Base-by-base conservation (phyloP, 2,888 invertebrate species). In the Xestia rhomboidea region DNA sequence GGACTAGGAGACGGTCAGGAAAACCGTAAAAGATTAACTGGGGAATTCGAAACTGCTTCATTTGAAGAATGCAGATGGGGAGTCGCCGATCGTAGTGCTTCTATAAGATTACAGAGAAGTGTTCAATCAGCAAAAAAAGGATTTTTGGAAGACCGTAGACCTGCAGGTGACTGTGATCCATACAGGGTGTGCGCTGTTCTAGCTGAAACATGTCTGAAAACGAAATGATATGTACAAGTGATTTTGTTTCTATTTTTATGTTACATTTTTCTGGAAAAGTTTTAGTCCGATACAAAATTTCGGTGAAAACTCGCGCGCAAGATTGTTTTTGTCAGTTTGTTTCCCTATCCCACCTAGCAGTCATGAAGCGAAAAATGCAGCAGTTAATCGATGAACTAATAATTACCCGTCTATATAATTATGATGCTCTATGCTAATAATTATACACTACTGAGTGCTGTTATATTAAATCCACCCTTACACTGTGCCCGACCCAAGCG, bases 121-220 rank as follows among this genome's bases (percentile, higher is more conserved):
- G 99, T 99, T 74, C 98, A 98, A 62, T 98, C 98, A 86, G 98
- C 98, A 46, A 98, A 98, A 89, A 98, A 98, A 93, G 99, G 99
- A 2, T 99, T 99, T 93, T 97, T 99, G 86, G 99, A 99, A 96
- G 99, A 99, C 95, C 97, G 99, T 83, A 97, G 99, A 91, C 99
- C 99, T 46, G 98, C 99, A 80, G 99, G 99, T 76, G 99, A 99
- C 94, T 99, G 99, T 95, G 99, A 99, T 96, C 99, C 99, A 0
- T 99, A 99, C 60, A 90, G 93, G 90, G 94, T 96, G 24, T 95
- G 96, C 87, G 90, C 94, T 67, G 82, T 98, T 97, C 91, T 96
- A 38, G 95, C 93, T 67, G 94, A 95, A 90, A 93, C 94, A 44
- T 91, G 94, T 83, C 67, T 89, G 82, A 79, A 67, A 60, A 24